Evolutionary conservation across 2,113 vertebrate genomes (phyloP).

Genomic region (Pongo pygmaeus): DNA sequence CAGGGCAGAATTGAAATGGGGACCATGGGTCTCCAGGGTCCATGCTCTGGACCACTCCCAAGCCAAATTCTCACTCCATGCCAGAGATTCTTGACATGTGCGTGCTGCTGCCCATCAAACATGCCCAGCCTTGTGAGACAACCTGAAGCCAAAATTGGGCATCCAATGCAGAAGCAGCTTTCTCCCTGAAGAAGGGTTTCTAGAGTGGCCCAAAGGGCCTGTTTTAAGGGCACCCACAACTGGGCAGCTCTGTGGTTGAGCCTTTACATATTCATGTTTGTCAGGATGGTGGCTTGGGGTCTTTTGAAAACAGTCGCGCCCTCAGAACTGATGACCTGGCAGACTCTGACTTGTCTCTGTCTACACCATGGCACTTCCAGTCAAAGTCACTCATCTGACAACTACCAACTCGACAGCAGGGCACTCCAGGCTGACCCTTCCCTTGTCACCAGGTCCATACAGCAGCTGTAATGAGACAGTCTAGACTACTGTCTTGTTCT

Average conservation of each 20-base stretch:
- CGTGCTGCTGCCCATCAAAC: neutral
- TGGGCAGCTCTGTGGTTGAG: no score
- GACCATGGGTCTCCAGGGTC: neutral
- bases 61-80: neutral
- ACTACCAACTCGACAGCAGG: neutral
- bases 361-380: neutral
- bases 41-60: neutral
- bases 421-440: neutral
- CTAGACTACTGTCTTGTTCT: neutral
- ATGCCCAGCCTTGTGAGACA: neutral
- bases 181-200: neutral
- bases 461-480: neutral
- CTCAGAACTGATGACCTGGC: neutral
- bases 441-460: neutral
- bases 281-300: neutral
- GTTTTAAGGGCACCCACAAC: accelerated
- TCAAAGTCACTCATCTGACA: neutral
- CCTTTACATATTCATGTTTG: neutral
- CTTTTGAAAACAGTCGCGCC: neutral
- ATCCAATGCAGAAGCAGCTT: neutral
- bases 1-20: neutral
- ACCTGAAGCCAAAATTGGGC: neutral
- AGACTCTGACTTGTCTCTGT: neutral
- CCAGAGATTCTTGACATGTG: neutral
- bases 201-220: neutral